Conservation (phyloP, 2,113 vertebrate genomes). For the Oryzias celebensis region DNA sequence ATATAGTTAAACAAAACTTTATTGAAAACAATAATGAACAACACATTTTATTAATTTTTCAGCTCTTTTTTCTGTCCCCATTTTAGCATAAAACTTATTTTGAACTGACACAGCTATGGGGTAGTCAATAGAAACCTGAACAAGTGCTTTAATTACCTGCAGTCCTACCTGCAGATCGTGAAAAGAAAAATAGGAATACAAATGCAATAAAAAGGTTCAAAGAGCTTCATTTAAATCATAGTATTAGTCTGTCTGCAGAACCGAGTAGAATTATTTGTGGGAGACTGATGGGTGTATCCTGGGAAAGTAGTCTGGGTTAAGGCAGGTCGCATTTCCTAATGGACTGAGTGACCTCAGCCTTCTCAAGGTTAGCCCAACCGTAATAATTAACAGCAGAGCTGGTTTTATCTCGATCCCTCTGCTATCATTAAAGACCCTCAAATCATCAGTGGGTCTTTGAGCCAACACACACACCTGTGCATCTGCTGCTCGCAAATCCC, state of each 20-base stretch:
- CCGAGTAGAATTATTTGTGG: conserved; percentile 27
- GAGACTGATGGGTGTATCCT: conserved; percentile 59
- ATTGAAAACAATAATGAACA: too few species aligned
- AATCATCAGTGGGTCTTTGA: conserved; percentile 18
- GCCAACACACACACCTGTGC: conserved; percentile 33
- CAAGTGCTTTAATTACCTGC: too few species aligned
- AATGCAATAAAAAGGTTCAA: too few species aligned
- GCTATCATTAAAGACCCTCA: conserved; percentile 44
- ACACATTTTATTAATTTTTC: too few species aligned
- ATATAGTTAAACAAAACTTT: too few species aligned
- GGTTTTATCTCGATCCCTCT: conserved; percentile 41
- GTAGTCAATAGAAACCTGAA: too few species aligned
- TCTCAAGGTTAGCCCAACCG: conserved; percentile 45
- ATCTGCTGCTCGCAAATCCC: not conserved
- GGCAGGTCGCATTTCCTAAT: conserved; percentile 51
- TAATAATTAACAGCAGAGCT: conserved; percentile 45
- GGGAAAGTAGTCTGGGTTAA: conserved; percentile 45
- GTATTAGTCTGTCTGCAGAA: conserved; percentile 15
- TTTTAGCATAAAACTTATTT: too few species aligned
- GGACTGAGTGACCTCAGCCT: conserved; percentile 39
- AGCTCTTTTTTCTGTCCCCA: too few species aligned
- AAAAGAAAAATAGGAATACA: too few species aligned
- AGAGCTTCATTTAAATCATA: too few species aligned
- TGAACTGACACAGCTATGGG: too few species aligned
- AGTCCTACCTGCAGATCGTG: too few species aligned